phyloP scores from a whole-genome alignment of 2,888 invertebrate genomes.

The Acrobasis suavella region DNA sequence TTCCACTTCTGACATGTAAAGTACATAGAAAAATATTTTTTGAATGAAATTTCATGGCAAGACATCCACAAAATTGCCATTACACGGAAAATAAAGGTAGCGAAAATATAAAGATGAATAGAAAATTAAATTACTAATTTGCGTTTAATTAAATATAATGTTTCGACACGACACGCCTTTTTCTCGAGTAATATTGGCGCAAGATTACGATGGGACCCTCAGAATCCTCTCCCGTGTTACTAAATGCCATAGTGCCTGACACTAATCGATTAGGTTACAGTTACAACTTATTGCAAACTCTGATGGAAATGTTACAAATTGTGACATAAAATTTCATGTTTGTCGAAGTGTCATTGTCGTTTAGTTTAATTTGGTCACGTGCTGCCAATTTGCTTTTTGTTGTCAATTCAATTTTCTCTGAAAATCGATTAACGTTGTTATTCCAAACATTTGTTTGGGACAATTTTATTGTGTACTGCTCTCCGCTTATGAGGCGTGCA shows the following conservation, averaged over 20 bases:
- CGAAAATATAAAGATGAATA: not conserved
- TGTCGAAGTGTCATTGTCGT: not conserved
- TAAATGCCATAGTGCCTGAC: not conserved
- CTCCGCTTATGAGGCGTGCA: no score
- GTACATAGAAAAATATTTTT: not conserved
- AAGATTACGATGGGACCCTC: constrained; percentile 1
- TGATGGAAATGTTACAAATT: constrained; percentile 9
- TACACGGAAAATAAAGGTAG: not conserved
- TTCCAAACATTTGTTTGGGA: no score
- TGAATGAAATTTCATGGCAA: not conserved
- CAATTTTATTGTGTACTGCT: no score
- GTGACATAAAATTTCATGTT: not conserved
- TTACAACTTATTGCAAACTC: not conserved
- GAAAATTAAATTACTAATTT: not conserved
- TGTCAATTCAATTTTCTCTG: not conserved
- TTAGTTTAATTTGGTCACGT: constrained; percentile 2
- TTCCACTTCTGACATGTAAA: no score
- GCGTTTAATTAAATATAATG: not conserved
- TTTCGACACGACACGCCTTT: not conserved
- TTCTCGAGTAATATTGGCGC: not conserved
- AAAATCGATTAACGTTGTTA: no score
- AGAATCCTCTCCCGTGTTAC: constrained; percentile 1
- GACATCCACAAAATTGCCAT: not conserved
- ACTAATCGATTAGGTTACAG: constrained; percentile 7
- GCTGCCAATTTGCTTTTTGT: not conserved